Base-by-base conservation (phyloP, 2,797 vertebrate genomes). In the Myoxocephalus aenaeus region DNA sequence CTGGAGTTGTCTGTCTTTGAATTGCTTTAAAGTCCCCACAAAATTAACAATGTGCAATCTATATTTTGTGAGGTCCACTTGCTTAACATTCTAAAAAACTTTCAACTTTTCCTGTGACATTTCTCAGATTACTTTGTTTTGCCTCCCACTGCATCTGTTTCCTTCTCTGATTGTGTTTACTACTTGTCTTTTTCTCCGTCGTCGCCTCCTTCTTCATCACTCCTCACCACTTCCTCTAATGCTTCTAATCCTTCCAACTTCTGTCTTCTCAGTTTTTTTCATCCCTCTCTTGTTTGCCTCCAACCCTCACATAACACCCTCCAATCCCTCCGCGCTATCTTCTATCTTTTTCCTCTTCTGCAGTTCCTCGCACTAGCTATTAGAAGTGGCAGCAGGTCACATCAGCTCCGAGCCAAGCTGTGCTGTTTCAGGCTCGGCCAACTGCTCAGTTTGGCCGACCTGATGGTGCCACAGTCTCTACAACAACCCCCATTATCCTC, bases 381-480 rank as follows among this genome's bases (percentile, higher is more conserved):
- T 74, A 59, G 61, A 71, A 78, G 86, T 66, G 70, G 77, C 85
- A 76, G 81, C 72, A 53, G 83, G 87, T 92, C 89, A 83, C 86
- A 80, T 76, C 70, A 36, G 85, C 69, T 36, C 50, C 10, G 48
- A 78, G 74, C 73, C 68, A 71, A 75, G 77, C 73, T 38, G 65
- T 65, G 54, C 77, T 54, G 65, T 78, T 80, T 44, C 40, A 63
- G 74, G 76, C 78, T 73, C 54, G 73, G 80, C 89, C 82, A 81
- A 86, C 78, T 85, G 87, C 92, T 93, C 90, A 80, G 87, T 89
- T 93, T 91, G 88, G 82, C 88, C 85, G 87, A 90, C 89, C 88
- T 93, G 90, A 81, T 82, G 75, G 67, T 73, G 77, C 66, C 40
- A 53, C 65, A 72, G 80, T 86, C 82, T 85, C 85, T 80, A 77